Base-by-base conservation (phyloP, 2,888 invertebrate species). In the Arenicola marina region DNA sequence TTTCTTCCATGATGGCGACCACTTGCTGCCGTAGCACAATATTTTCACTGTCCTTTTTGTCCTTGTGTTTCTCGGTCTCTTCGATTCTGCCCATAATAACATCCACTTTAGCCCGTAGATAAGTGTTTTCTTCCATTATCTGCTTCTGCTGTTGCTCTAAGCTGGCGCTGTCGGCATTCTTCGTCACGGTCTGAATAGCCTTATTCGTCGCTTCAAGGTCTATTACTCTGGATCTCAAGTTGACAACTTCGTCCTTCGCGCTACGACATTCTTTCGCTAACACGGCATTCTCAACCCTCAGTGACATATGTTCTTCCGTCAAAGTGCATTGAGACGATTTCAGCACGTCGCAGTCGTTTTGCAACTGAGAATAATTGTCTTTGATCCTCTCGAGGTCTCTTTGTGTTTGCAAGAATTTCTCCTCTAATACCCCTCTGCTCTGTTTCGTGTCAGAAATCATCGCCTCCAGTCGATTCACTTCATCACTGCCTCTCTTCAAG, bases 11-110 rank as follows among this genome's bases (percentile, higher is more conserved):
- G n/a, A n/a, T n/a, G n/a, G n/a, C n/a, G n/a, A n/a, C n/a, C n/a
- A n/a, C n/a, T n/a, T n/a, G n/a, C n/a, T n/a, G n/a, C n/a, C n/a
- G n/a, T n/a, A n/a, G n/a, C n/a, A n/a, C n/a, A n/a, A n/a, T 24
- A 48, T 48, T 48, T 48, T 48, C 48, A n/a, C 15, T 48, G 7
- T 48, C 26, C 48, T 48, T 48, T 24, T 48, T 24, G 7, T 48
- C 48, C 26, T 48, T 48, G 7, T 11, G 24, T 11, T 7, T 11
- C 7, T 48, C 18, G 7, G 18, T n/a, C 38, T 15, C 38, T 15
- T 38, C 38, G 18, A 38, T 11, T 11, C 18, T 18, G 11, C 18
- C 18, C 38, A 15, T 18, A 11, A 38, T 11, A 38, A 38, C 38
- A 15, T 38, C 38, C 38, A 38, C 11, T 38, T 38, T 38, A 18